Base-by-base conservation (phyloP, 2,888 invertebrate genomes). In the Ochropleura plecta region DNA sequence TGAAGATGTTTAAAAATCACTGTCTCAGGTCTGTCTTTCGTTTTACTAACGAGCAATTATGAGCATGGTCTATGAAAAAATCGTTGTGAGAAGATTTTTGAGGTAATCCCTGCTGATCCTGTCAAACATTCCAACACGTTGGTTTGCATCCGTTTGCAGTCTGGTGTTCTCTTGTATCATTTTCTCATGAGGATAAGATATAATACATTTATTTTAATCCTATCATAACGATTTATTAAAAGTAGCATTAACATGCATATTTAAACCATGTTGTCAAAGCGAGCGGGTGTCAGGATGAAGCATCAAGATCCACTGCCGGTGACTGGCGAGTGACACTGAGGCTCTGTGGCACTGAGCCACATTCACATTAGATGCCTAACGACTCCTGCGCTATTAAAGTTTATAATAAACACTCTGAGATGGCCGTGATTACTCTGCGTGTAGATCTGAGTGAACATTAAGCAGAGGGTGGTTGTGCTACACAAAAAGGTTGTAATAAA, bases 301-400 rank as follows among this genome's bases (percentile, higher is more conserved):
- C 80, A 84, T 87, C 83, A 87, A 88, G 87, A 88, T 83, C 83
- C 44, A n/a, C 49, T 10, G 44, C 51, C 82, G 84, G 80, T 79
- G 88, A 88, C 89, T 85, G 83, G 59, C 59, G 9, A 40, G 60
- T 55, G 20, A 30, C 59, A 40, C 30, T 59, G 62, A 62, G 14
- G 44, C 62, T 62, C n/a, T 44, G 62, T 62, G 62, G 87, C 88
- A 86, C 86, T 65, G 65, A 48, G 75, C 53, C 44, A 66, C 53
- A 90, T 90, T 90, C 88, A 88, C 83, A 87, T 90, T 88, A 86
- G 85, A 85, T 71, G 82, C 88, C 86, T 91, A 91, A 91, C 90
- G 89, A 91, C 89, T 87, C 86, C 86, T 85, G 87, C 88, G 85
- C 87, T 87, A 87, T 89, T 90, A 89, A 82, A 89, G 86, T 91